Base-by-base conservation (phyloP, 2,113 vertebrate species). In the Capreolus pygargus region DNA sequence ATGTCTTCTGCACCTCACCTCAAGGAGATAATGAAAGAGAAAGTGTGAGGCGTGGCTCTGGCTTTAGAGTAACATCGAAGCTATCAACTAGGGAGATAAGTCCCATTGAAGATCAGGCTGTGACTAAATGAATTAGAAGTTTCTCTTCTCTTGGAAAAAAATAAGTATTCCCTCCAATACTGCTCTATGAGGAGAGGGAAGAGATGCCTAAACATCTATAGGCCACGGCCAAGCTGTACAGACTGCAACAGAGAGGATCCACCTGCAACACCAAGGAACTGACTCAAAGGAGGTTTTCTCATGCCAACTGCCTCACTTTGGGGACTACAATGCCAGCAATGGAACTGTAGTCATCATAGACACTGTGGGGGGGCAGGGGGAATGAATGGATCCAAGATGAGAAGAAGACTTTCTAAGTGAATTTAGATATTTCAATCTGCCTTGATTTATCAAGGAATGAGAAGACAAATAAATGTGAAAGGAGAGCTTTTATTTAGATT, bases 381-480 rank as follows among this genome's bases (percentile, higher is more conserved):
- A 57, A 25, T 8, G 45, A 86, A 8, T 13, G 3, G 6, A 82
- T 78, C 30, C 27, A 87, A 86, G 33, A 61, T 13, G 54, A 55
- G 57, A 91, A 81, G 25, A 47, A 27, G 23, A 25, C 47, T 93
- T 95, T 39, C 47, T 61, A 13, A 70, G 25, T 15, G 8, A 95
- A 36, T 94, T 83, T 83, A 57, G 8, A 70, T 17, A 52, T 89
- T 86, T 61, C 33, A 39, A 47, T 67, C 74, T 79, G 33, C n/a
- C 17, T 33, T 67, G 55, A 10, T 5, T 79, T 23, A 33, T 86
- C 36, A 67, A 89, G 39, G 57, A 45, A 79, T 64, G 52, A 85
- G 33, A 89, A 83, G 45, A 79, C 15, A 95, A 28, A 95, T 92
- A 87, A 33, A 87, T 76, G 14, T 88, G 27, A 92, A 94, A 92